phyloP scores from a whole-genome alignment of 2,113 vertebrate genomes.

The Trichechus manatus region DNA sequence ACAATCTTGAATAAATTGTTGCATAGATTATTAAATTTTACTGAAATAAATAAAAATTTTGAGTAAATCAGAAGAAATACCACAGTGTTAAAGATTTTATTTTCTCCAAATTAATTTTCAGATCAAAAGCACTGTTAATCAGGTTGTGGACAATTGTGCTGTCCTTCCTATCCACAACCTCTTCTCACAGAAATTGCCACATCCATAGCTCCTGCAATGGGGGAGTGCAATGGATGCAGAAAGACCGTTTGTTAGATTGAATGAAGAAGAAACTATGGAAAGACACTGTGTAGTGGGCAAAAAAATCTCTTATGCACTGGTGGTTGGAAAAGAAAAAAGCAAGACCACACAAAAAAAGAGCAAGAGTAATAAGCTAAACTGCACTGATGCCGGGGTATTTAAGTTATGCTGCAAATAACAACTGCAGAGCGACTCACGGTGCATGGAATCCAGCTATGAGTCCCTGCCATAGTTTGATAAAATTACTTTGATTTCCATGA shows the following conservation, averaged over 20 bases:
- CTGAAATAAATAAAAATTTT: background rate
- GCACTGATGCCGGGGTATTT: background rate
- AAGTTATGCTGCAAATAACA: background rate
- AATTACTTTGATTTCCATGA: background rate
- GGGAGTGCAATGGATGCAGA: background rate
- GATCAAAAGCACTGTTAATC: background rate
- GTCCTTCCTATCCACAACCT: background rate
- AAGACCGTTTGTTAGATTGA: background rate
- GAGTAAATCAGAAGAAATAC: background rate
- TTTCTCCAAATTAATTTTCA: background rate
- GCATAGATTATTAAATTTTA: background rate
- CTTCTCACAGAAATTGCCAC: background rate
- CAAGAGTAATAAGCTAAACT: background rate
- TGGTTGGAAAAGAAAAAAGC: background rate
- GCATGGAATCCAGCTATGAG: background rate
- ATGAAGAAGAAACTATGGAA: background rate
- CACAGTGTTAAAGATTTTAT: background rate
- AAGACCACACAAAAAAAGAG: background rate
- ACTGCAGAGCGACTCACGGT: background rate
- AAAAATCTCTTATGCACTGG: background rate
- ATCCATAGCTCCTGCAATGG: background rate
- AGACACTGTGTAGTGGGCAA: background rate
- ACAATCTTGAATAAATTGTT: background rate
- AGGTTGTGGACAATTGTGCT: background rate
- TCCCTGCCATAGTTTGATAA: background rate